Percentiles rank a stretch among this genome's conserved stretches.
phyloP scores from a whole-genome alignment of 2,888 invertebrate species.

The Heliothis peltigera region DNA sequence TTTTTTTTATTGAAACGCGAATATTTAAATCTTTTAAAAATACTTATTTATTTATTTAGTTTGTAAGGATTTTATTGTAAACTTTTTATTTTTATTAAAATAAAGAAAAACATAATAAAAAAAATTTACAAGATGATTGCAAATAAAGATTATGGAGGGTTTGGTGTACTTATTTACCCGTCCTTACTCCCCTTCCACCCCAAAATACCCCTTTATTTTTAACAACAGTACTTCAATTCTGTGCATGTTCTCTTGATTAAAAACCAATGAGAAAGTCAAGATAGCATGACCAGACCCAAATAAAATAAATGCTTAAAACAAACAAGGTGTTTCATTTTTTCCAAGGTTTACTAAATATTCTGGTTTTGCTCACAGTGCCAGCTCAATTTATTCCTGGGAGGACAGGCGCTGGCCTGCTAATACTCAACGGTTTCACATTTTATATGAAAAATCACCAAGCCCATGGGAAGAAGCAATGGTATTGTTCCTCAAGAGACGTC shows the following conservation, averaged over 20 bases:
- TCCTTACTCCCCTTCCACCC: slow-evolving; percentile 61
- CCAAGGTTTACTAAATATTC: slow-evolving; percentile 57
- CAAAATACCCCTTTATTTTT: slow-evolving; percentile 14
- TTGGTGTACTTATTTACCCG: slow-evolving; percentile 77
- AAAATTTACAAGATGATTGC: neutral
- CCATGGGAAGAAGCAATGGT: slow-evolving; percentile 87
- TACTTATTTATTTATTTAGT: slow-evolving; percentile 41
- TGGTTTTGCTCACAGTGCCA: slow-evolving; percentile 83
- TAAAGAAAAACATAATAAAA: slow-evolving; percentile 46
- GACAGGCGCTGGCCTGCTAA: slow-evolving; percentile 83
- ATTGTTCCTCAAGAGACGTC: slow-evolving; percentile 86
- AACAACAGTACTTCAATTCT: neutral
- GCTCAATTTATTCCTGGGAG: slow-evolving; percentile 86
- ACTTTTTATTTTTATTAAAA: slow-evolving; percentile 41
- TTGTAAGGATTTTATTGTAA: slow-evolving; percentile 55
- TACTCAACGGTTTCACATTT: slow-evolving; percentile 86
- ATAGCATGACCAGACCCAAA: slow-evolving; percentile 46
- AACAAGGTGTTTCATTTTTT: slow-evolving; percentile 59
- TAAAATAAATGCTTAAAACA: slow-evolving; percentile 42
- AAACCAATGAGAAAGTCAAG: slow-evolving; percentile 42
- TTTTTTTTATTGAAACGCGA: neutral
- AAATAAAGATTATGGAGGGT: slow-evolving; percentile 70
- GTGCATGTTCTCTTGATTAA: slow-evolving; percentile 59
- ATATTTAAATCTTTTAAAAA: slow-evolving; percentile 4
- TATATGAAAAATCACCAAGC: slow-evolving; percentile 88